phyloP scores from a whole-genome alignment of 2,113 vertebrate species.

The Sphaerodactylus townsendi region DNA sequence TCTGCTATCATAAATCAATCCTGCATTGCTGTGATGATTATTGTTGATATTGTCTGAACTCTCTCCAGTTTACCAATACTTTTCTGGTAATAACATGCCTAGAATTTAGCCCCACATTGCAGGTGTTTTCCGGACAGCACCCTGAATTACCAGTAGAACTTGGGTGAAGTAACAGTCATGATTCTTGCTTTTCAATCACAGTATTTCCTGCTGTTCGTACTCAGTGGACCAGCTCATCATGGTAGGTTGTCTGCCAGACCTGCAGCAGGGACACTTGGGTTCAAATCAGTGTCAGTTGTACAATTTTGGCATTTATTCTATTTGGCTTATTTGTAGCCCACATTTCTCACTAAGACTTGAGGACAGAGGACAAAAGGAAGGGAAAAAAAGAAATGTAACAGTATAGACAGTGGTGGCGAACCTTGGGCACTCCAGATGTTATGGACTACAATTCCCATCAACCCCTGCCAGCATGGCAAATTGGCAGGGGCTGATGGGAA shows the following conservation, averaged over 20 bases:
- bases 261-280: not conserved
- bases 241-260: not conserved
- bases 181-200: not conserved
- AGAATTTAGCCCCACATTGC: not conserved
- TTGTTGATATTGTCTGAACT: constrained; percentile 16
- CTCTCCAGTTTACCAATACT: constrained; percentile 17
- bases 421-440: too few relatives aligned
- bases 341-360: too few relatives aligned
- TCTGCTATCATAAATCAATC: not conserved
- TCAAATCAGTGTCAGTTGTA: not conserved
- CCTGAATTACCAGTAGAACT: too few relatives aligned
- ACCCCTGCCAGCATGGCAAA: too few relatives aligned
- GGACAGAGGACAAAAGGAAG: too few relatives aligned
- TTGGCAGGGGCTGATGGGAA: too few relatives aligned
- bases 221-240: not conserved
- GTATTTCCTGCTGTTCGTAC: not conserved
- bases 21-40: not conserved
- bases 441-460: too few relatives aligned
- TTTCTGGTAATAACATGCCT: constrained; percentile 1
- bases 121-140: not conserved
- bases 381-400: too few relatives aligned
- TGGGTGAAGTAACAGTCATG: not conserved
- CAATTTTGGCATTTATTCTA: too few relatives aligned
- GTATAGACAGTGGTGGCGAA: too few relatives aligned
- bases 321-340: too few relatives aligned